phyloP scores from a whole-genome alignment of 2,113 vertebrate genomes.

The Gallinago jamesoni region DNA sequence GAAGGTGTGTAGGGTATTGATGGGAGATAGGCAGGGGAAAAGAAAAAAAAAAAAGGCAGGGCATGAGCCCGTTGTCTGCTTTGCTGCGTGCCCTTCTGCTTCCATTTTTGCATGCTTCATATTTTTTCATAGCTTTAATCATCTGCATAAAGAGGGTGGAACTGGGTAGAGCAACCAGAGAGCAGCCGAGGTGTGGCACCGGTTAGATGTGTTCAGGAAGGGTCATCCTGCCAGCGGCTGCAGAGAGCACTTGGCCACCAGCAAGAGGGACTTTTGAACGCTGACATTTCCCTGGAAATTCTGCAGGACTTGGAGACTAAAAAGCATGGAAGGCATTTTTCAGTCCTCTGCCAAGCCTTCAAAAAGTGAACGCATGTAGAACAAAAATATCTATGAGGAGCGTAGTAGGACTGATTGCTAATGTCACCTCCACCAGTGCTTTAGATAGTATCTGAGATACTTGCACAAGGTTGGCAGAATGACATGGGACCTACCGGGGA shows the following conservation, averaged over 20 bases:
- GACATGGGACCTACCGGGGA: background rate
- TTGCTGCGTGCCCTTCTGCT: background rate
- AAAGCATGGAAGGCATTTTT: background rate
- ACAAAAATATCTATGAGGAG: background rate
- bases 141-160: background rate
- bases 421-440: background rate
- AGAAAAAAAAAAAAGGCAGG: background rate
- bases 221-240: accelerated
- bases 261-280: background rate
- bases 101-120: background rate
- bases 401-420: background rate
- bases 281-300: background rate
- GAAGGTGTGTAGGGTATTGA: background rate
- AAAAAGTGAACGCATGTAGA: background rate
- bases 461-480: background rate
- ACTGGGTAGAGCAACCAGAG: background rate
- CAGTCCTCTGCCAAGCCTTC: background rate
- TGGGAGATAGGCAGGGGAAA: background rate
- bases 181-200: background rate
- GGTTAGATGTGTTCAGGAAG: background rate
- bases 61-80: background rate
- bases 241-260: background rate
- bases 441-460: background rate
- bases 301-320: background rate
- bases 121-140: background rate